phyloP scores from a whole-genome alignment of 53 echinoderm and acorn worm genomes.

The Crossaster papposus region DNA sequence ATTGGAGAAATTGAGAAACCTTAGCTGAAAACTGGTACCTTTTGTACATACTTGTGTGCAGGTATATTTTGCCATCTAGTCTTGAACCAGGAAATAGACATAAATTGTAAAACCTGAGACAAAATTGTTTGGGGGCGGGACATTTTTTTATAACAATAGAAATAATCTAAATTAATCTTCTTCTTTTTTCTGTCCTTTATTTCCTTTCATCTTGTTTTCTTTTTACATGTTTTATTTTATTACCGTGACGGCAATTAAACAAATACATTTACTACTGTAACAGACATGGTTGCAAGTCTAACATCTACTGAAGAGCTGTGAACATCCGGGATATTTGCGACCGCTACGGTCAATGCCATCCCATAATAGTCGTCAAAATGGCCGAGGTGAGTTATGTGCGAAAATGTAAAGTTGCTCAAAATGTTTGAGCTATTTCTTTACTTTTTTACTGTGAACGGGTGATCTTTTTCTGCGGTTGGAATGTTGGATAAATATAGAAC shows the following conservation, averaged over 20 bases:
- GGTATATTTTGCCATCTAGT: too few species aligned
- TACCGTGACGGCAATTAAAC: not conserved
- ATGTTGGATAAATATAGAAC: not conserved
- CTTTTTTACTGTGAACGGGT: not conserved
- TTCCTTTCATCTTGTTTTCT: too few species aligned
- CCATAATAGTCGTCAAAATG: conserved; percentile 87
- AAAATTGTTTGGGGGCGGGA: too few species aligned
- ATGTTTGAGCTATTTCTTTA: conserved; percentile 1
- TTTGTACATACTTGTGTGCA: too few species aligned
- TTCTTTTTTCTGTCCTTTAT: too few species aligned
- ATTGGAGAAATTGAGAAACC: too few species aligned
- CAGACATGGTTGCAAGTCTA: not conserved
- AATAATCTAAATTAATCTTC: too few species aligned
- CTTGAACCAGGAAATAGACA: too few species aligned
- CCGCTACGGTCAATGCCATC: conserved; percentile 71
- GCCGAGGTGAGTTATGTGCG: conserved; percentile 77
- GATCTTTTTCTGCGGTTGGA: not conserved
- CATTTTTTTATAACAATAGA: too few species aligned
- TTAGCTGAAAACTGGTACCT: too few species aligned
- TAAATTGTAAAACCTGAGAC: too few species aligned
- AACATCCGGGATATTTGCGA: conserved; percentile 72
- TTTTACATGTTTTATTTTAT: not conserved
- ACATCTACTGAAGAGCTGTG: not conserved
- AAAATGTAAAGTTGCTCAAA: conserved; percentile 13
- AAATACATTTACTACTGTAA: not conserved